Evolutionary conservation across 2,797 vertebrate species (phyloP).

Genomic region (Acanthiza pusilla): DNA sequence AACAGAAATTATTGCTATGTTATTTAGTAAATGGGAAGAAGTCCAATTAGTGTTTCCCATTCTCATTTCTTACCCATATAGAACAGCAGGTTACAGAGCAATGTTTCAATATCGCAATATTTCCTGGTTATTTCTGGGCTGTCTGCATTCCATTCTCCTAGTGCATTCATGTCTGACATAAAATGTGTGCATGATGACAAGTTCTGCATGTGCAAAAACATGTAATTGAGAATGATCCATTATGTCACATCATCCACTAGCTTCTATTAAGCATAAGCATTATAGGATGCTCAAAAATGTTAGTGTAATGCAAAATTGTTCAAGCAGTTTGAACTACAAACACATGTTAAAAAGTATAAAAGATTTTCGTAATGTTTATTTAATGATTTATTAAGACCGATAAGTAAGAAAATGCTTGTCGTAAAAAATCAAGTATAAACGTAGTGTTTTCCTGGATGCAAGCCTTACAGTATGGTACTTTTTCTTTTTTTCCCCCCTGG

Average conservation of each 20-base stretch:
- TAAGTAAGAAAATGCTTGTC: background rate
- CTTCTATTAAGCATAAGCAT: constrained; percentile 55
- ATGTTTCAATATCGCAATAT: constrained; percentile 74
- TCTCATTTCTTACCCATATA: constrained; percentile 83
- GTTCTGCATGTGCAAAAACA: constrained; percentile 75
- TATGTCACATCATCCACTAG: constrained; percentile 60
- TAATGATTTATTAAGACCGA: background rate
- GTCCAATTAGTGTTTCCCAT: constrained; percentile 67
- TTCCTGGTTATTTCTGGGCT: constrained; percentile 84
- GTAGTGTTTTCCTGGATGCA: background rate
- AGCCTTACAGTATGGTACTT: background rate
- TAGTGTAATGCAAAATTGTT: background rate
- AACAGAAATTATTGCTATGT: constrained; percentile 52
- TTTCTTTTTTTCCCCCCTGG: background rate
- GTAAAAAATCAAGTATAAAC: background rate
- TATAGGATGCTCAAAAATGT: constrained; percentile 44
- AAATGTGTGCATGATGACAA: constrained; percentile 73
- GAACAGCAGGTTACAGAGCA: constrained; percentile 77
- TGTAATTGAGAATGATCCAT: constrained; percentile 67
- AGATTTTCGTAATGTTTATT: constrained; percentile 16
- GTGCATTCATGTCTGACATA: constrained; percentile 73
- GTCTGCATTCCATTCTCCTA: constrained; percentile 74
- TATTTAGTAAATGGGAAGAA: constrained; percentile 65
- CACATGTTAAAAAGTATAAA: background rate
- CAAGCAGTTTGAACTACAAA: background rate